Evolutionary conservation across 2,888 invertebrate genomes (phyloP), one percentile per base, ranked within the genome.

Genomic region (Drosophila infuscata): DNA sequence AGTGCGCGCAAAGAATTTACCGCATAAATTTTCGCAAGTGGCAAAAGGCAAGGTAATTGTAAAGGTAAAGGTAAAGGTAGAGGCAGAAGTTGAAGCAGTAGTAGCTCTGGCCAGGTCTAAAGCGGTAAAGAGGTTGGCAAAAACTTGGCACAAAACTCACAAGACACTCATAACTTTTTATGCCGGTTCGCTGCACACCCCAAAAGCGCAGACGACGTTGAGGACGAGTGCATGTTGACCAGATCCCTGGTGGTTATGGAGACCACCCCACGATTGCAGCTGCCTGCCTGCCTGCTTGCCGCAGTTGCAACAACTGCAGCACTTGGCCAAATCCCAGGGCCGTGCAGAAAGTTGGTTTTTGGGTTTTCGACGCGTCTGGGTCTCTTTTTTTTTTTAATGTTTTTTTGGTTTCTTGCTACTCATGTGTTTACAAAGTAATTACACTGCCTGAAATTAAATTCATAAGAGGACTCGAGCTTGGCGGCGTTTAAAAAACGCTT

Each of bases 351-450:
- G 61, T 73, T 69, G 30, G 11, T 68, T 72, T 74, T 71, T 38
- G 62, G 71, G 58, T 59, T 80, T 74, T 70, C 70, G 70, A 68
- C 69, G 75, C 70, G 72, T 79, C 72, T 81, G 64, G 53, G 7
- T 7, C 25, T 15, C 15, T 52, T 66, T 77, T 76, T 25, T 25
- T 25, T 60, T 63, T 56, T 70, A 66, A 63, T 73, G 56, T 72
- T 74, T 60, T 25, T 53, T 67, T 20, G 20, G 46, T 20, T 46
- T 25, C 46, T 69, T 77, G 38, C 77, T 82, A 78, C 90, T 88
- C 91, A 90, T 88, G 89, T 90, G 89, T 90, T 91, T 90, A 90
- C 89, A 91, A 90, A 91, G 89, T 90, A 91, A 91, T 90, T 90
- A 91, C 88, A 91, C 82, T 81, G 91, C 82, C 89, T 89, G 81